A percentile compares a stretch with the other conserved stretches of the same genome.
Conservation (phyloP, 64 coral and sea anemone species). For the Anthopleura sola region DNA sequence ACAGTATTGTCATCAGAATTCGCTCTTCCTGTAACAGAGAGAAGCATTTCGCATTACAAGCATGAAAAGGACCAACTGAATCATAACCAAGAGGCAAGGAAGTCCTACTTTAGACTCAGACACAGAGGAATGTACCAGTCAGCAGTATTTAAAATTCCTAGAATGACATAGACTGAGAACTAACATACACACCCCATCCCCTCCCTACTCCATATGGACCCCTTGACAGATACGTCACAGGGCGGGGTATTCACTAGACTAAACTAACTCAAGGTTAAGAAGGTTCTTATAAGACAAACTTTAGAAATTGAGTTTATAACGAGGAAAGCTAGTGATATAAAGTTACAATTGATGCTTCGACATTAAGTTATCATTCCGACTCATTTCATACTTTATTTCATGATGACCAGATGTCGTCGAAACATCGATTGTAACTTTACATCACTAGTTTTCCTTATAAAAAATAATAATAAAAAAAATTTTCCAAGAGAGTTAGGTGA, state of each 20-base stretch:
- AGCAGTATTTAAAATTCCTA: neutral
- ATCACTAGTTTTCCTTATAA: no score
- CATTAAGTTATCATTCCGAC: no score
- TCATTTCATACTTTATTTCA: no score
- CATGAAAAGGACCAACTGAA: neutral
- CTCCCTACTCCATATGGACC: neutral
- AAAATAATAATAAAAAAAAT: no score
- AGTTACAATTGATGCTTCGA: no score
- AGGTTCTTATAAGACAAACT: no score
- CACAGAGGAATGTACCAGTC: neutral
- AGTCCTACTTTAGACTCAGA: neutral
- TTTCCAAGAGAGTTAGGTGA: no score
- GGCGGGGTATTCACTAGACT: neutral
- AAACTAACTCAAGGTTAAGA: neutral
- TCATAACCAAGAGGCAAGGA: neutral
- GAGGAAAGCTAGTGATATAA: no score
- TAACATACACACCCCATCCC: neutral
- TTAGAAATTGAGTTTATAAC: no score
- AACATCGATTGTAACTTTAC: no score
- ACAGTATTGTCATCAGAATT: constrained; percentile 13
- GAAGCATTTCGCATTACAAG: neutral
- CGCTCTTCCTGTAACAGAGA: constrained; percentile 10
- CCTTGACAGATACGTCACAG: neutral
- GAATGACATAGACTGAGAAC: neutral
- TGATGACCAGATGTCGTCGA: no score